Conservation (phyloP, 1,140 invertebrate species). For the Rhopalosiphum maidis region DNA sequence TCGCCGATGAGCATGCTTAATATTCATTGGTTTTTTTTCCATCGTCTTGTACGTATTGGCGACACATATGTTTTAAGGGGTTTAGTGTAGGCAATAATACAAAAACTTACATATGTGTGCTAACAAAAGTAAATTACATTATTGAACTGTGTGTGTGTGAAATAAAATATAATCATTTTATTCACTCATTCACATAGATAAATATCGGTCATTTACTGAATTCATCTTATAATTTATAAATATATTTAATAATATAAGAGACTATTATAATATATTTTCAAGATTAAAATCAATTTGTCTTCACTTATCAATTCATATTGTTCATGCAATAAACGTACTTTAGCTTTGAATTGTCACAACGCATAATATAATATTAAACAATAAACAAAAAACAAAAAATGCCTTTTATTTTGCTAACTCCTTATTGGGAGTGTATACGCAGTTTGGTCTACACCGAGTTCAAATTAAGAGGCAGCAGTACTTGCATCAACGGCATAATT, state of each 20-base stretch:
- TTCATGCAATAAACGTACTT: not conserved
- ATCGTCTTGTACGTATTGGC: not conserved
- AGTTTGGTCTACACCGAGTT: not conserved
- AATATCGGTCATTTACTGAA: not conserved
- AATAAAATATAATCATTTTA: conserved; percentile 3
- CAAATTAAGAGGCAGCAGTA: not conserved
- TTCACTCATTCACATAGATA: not conserved
- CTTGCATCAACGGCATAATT: not conserved
- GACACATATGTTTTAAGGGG: not conserved
- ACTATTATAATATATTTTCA: not conserved
- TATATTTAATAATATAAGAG: too few relatives aligned
- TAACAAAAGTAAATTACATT: not conserved
- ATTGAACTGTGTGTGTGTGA: not conserved
- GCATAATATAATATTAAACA: not conserved
- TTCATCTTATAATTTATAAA: not conserved
- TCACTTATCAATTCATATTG: not conserved
- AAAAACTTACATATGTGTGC: not conserved
- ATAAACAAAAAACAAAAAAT: not conserved
- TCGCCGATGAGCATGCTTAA: not conserved
- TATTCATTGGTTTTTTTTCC: not conserved
- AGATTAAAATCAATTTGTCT: not conserved
- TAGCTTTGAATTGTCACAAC: not conserved
- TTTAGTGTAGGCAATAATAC: not conserved
- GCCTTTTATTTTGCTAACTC: not conserved
- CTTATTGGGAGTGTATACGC: not conserved